A percentile compares a stretch with the other conserved stretches of the same genome.
phyloP scores from a whole-genome alignment of 2,797 vertebrate genomes.

The Jordanella pulchra region DNA sequence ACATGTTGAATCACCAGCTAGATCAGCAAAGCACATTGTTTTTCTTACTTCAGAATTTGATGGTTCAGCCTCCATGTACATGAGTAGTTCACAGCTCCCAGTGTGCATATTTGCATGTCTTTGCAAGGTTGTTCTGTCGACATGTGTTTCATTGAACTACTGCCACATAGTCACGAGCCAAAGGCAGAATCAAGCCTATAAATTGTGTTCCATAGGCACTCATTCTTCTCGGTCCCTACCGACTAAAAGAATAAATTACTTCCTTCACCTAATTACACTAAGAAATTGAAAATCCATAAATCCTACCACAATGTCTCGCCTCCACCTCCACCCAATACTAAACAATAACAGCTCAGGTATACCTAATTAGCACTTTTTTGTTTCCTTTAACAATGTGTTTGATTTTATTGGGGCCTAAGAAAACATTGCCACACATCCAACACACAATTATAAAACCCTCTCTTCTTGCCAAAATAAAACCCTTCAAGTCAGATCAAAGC shows the following conservation, averaged over 20 bases:
- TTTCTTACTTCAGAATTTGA: neutral
- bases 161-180: neutral
- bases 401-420: conserved; percentile 14
- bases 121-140: conserved; percentile 29
- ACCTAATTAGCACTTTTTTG: conserved; percentile 36
- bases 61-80: neutral
- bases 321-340: neutral
- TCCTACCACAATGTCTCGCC: neutral
- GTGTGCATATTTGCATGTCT: neutral
- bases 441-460: conserved; percentile 27
- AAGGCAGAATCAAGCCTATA: conserved; percentile 29
- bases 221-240: conserved; percentile 10
- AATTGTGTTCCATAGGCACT: conserved; percentile 11
- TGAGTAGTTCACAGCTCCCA: conserved; percentile 14
- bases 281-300: conserved; percentile 10
- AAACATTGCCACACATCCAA: conserved; percentile 17
- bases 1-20: neutral
- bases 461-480: conserved; percentile 15
- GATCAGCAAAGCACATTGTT: neutral
- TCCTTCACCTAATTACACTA: conserved; percentile 23
- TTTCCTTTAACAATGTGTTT: conserved; percentile 18
- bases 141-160: conserved; percentile 17
- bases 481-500: conserved; percentile 23
- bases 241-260: conserved; percentile 19
- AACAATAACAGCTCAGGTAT: conserved; percentile 13